Evolutionary conservation across 2,888 invertebrate species (phyloP).

Genomic region (Melinopterus prodromus): DNA sequence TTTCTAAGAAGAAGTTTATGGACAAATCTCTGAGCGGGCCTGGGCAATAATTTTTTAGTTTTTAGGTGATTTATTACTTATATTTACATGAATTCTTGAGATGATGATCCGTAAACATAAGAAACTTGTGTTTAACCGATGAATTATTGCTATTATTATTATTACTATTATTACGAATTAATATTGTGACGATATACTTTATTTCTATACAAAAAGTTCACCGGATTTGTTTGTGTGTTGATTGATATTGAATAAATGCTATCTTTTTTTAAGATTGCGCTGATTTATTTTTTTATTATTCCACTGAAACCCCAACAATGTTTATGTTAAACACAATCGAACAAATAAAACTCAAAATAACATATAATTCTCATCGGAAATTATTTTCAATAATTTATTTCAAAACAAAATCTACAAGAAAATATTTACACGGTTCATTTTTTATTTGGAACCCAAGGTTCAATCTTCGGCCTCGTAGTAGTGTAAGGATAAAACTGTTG

Average conservation of each 20-base stretch:
- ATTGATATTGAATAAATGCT: neutral
- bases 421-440: slow-evolving; percentile 20
- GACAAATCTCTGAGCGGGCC: slow-evolving; percentile 95
- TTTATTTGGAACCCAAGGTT: slow-evolving; percentile 77
- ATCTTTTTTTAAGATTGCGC: neutral
- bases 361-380: neutral
- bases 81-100: neutral
- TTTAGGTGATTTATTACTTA: slow-evolving; percentile 14
- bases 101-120: neutral
- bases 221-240: neutral
- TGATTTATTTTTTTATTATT: neutral
- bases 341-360: too few species aligned
- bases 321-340: too few species aligned
- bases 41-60: slow-evolving; percentile 70
- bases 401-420: neutral
- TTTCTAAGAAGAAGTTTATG: slow-evolving; percentile 99
- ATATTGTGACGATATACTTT: neutral
- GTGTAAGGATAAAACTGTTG: slow-evolving; percentile 89
- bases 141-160: neutral
- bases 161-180: neutral
- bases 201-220: neutral
- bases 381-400: neutral
- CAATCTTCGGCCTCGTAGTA: slow-evolving; percentile 86
- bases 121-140: neutral
- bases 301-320: neutral